Percentiles rank a stretch among this genome's conserved stretches.
Conservation (phyloP, 2,888 invertebrate genomes). For the Microplitis manilae region DNA sequence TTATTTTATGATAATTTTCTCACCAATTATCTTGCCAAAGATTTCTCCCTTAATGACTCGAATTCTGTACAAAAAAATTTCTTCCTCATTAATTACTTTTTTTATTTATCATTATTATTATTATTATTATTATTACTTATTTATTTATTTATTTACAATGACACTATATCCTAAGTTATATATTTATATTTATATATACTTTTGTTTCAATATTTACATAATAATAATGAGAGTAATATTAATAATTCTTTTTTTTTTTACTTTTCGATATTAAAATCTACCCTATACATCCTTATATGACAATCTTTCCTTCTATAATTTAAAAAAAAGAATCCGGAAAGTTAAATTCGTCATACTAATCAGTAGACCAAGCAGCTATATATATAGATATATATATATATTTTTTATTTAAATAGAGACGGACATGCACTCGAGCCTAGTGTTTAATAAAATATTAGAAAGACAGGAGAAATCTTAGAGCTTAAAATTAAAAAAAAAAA, state of each 20-base stretch:
- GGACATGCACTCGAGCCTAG: slow-evolving; percentile 56
- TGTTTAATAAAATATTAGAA: slow-evolving; percentile 40
- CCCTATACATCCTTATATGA: slow-evolving; percentile 50
- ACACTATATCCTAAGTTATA: slow-evolving; percentile 56
- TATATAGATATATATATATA: not conserved
- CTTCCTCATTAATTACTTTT: slow-evolving; percentile 14
- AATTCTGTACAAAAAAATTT: slow-evolving; percentile 39
- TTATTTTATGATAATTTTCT: slow-evolving; percentile 30
- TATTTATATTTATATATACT: slow-evolving; percentile 49
- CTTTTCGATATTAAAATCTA: slow-evolving; percentile 29
- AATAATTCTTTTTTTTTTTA: no score
- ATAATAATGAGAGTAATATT: slow-evolving; percentile 27
- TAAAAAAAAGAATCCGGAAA: not conserved
- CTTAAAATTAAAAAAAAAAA: not conserved
- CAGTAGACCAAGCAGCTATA: not conserved
- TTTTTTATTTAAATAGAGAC: slow-evolving; percentile 52
- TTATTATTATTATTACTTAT: not conserved
- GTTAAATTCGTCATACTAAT: not conserved
- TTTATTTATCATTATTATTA: not conserved
- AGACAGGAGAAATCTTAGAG: slow-evolving; percentile 32
- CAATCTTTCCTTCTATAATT: not conserved
- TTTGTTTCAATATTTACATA: slow-evolving; percentile 38
- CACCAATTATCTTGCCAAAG: slow-evolving; percentile 15
- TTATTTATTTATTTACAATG: slow-evolving; percentile 58
- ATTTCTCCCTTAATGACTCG: slow-evolving; percentile 12